A percentile compares a stretch with the other conserved stretches of the same genome.
Conservation (phyloP, 2,888 invertebrate species). For the Saturnia pavonia region DNA sequence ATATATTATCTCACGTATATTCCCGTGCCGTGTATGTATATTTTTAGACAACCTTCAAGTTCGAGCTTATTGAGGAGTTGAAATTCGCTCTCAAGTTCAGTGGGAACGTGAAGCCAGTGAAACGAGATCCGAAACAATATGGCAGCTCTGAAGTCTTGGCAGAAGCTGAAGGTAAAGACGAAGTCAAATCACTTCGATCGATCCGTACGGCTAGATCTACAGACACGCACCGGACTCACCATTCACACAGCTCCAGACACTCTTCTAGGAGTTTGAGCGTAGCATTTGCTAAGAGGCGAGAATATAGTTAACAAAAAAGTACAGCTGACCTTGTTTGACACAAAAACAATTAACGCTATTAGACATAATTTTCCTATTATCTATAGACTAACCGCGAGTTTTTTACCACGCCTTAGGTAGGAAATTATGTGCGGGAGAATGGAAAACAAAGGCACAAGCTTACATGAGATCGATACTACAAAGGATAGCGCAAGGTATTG, state of each 20-base stretch:
- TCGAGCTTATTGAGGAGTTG: conserved; percentile 83
- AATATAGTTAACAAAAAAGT: conserved; percentile 45
- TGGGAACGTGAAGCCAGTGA: conserved; percentile 83
- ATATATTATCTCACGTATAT: neutral
- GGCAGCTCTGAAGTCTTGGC: conserved; percentile 62
- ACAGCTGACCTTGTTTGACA: neutral
- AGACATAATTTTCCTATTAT: neutral
- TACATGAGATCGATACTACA: too few relatives aligned
- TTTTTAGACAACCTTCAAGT: conserved; percentile 81
- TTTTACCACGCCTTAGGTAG: too few relatives aligned
- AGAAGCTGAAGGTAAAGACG: conserved; percentile 61
- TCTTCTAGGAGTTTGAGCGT: conserved; percentile 63
- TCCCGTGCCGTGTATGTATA: too few relatives aligned
- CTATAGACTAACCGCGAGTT: too few relatives aligned
- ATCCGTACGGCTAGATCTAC: conserved; percentile 56
- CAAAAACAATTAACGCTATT: neutral
- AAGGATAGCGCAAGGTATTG: too few relatives aligned
- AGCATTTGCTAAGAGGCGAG: conserved; percentile 65
- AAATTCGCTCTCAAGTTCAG: conserved; percentile 84
- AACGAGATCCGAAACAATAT: conserved; percentile 57
- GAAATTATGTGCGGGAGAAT: too few relatives aligned
- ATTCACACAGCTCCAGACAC: conserved; percentile 66
- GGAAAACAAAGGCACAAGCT: too few relatives aligned
- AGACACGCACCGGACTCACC: conserved; percentile 57
- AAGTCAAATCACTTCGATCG: conserved; percentile 61